phyloP scores from a whole-genome alignment of 2,797 vertebrate genomes.

The Mormyrops boulengeri region DNA sequence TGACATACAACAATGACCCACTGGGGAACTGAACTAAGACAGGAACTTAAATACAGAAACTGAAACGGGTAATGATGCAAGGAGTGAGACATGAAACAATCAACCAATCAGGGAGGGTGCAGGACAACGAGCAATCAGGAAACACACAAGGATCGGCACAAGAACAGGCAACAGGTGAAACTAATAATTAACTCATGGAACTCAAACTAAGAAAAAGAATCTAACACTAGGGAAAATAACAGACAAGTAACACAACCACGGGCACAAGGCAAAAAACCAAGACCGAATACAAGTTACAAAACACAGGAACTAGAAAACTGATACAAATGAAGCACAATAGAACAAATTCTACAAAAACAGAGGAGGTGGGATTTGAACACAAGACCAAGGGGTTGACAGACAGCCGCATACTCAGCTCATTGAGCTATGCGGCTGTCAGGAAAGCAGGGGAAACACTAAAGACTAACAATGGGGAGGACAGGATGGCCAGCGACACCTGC shows the following conservation, averaged over 20 bases:
- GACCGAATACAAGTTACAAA: background rate
- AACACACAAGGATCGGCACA: background rate
- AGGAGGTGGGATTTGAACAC: background rate
- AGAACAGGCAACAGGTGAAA: background rate
- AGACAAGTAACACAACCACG: background rate
- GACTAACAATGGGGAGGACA: background rate
- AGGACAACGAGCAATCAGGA: background rate
- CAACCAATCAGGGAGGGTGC: background rate
- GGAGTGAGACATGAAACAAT: background rate
- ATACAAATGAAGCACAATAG: background rate
- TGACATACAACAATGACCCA: background rate
- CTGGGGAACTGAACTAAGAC: background rate
- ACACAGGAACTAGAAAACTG: background rate
- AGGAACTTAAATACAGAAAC: background rate
- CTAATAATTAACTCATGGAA: background rate
- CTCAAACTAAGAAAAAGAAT: background rate
- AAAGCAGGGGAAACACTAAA: background rate
- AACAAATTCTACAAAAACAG: background rate
- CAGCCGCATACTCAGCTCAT: background rate
- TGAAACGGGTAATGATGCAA: background rate
- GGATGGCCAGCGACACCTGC: background rate
- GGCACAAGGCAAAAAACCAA: background rate
- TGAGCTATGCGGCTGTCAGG: background rate
- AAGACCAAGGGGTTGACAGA: background rate
- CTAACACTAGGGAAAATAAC: background rate